Base-by-base conservation (phyloP, 92 coral and sea anemone species). In the Phymanthus crucifer region DNA sequence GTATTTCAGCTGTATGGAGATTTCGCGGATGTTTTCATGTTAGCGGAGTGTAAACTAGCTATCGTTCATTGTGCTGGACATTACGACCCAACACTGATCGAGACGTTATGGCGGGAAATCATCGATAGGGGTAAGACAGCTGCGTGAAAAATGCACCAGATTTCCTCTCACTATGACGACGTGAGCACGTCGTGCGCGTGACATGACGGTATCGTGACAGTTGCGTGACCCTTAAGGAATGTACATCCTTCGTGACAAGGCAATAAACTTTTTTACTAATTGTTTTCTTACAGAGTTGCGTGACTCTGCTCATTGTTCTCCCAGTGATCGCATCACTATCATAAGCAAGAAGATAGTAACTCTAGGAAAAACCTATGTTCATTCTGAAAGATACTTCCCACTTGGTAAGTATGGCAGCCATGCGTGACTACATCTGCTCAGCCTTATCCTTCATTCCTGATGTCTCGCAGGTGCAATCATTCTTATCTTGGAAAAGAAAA, bases 61-160 rank as follows among this genome's bases (percentile, higher is more conserved):
- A 96, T 96, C 21, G 94, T 96, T 33, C 98, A 91, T 68, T 96
- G 99, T 71, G 99, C 99, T 40, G 99, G 99, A 2, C 99, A 96
- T 77, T 96, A 90, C 77, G 99, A 96, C 67, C 90, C 99, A 19
- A 88, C 91, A 11, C 86, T 96, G 72, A 94, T 96, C 40, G 99
- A 96, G 76, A 89, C 94, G 5, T 74, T 96, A 27, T 96, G 99
- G 99, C 81, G 80, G 83, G 97, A 93, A 72, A 93, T 96, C 57
- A 75, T 96, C 54, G 91, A 91, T 27, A 84, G 81, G 71, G 99
- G 99, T 96, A 79, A 70, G 84, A 54, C 29, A 21, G 27, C n/a
- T 54, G 64, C 64, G 11, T 54, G 26, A 54, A 52, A 18, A 52
- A 18, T n/a, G 3, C 24, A 52, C 6, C 24, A 54, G 64, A 54